Base-by-base conservation (phyloP, 2,888 invertebrate genomes). In the Sicus ferrugineus region DNA sequence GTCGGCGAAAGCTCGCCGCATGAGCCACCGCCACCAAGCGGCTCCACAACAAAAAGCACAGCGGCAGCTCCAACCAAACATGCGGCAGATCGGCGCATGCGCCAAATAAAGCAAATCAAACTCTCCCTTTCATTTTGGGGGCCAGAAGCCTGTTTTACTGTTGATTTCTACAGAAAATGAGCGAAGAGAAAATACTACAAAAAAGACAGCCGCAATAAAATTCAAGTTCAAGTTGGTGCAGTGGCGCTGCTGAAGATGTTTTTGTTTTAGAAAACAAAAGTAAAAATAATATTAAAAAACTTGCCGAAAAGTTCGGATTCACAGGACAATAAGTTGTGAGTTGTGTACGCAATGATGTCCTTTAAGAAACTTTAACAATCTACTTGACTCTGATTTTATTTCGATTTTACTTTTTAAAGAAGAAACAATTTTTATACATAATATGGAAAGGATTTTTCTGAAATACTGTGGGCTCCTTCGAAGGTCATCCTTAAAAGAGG, bases 101-200 rank as follows among this genome's bases (percentile, higher is more conserved):
- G 56, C 56, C 52, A 73, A 67, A 73, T 31, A 48, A 64, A 66
- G 31, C 54, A 63, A 58, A 63, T 68, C 71, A 75, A 76, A 76
- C 79, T 77, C 78, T 77, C 75, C 71, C 74, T 75, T 73, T 78
- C 77, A 73, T 76, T 76, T 74, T 46, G 14, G 11, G 30, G 28
- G 28, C 42, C 19, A 26, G 9, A 75, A 78, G 77, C 76, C 74
- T 77, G 70, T 26, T 50, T 42, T 9, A 38, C 21, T 26, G 54
- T 21, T 61, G 62, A n/a, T 23, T 70, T 54, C 54, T 14, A 72
- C 73, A 73, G 72, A 76, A 73, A 28, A 69, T n/a, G 59, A 70
- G 68, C 30, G 34, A 30, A 64, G 62, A 70, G 67, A 75, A 73
- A 73, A 71, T 6, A 59, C 30, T 6, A 30, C 16, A 67, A 28